phyloP scores from a whole-genome alignment of 2,113 vertebrate genomes.

The Mobula hypostoma region DNA sequence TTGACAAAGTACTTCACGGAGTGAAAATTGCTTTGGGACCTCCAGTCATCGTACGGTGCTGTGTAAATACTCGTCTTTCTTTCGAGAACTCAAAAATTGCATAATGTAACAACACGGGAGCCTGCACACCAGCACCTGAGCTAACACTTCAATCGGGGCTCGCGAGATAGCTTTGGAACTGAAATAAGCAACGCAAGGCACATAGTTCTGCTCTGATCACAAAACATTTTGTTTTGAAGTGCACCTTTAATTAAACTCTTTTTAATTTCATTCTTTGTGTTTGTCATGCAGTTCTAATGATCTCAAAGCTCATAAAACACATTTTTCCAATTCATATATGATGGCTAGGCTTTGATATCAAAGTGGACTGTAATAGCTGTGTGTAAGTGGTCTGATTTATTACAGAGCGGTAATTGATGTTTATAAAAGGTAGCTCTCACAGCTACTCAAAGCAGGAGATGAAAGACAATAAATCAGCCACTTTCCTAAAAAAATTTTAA shows the following conservation, averaged over 20 bases:
- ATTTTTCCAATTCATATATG: conserved; percentile 50
- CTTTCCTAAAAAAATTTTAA: conserved; percentile 54
- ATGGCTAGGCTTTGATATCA: conserved; percentile 51
- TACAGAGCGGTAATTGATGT: conserved; percentile 62
- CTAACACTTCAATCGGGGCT: neutral
- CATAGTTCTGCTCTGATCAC: conserved; percentile 4
- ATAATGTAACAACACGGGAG: neutral
- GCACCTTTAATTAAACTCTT: conserved; percentile 31
- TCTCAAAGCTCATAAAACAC: conserved; percentile 47
- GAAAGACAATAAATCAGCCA: conserved; percentile 63
- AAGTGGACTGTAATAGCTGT: conserved; percentile 53
- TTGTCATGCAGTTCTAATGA: conserved; percentile 42
- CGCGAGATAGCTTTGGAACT: neutral
- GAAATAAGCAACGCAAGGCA: neutral
- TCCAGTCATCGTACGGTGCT: neutral
- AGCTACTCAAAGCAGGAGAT: conserved; percentile 60
- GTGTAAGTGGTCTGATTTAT: conserved; percentile 60
- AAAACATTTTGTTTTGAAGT: conserved; percentile 21
- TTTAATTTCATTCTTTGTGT: conserved; percentile 33
- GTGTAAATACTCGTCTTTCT: neutral
- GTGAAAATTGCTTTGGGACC: neutral
- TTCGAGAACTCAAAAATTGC: neutral
- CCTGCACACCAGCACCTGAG: neutral
- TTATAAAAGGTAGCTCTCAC: conserved; percentile 66
- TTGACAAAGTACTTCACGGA: neutral